A percentile compares a stretch with the other conserved stretches of the same genome.
phyloP scores from a whole-genome alignment of 1,140 invertebrate species.

The Apis dorsata region DNA sequence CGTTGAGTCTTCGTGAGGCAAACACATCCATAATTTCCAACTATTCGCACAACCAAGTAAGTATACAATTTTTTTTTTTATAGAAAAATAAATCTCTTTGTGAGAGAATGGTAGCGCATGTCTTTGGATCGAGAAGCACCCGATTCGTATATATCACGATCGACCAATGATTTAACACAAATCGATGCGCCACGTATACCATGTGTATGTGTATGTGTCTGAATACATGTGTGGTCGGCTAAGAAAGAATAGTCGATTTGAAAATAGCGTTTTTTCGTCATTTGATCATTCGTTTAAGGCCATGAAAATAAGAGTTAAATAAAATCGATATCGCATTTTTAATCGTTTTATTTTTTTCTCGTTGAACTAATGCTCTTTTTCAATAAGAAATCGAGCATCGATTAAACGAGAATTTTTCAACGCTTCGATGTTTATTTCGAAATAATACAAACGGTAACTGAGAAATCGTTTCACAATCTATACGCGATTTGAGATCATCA shows the following conservation, averaged over 20 bases:
- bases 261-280: background rate
- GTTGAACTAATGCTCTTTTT: background rate
- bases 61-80: constrained; percentile 68
- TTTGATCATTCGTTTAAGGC: background rate
- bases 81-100: constrained; percentile 78
- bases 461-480: background rate
- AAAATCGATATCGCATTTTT: background rate
- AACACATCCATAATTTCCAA: constrained; percentile 39
- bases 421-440: background rate
- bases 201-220: background rate
- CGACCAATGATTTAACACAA: constrained; percentile 29
- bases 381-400: background rate
- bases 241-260: constrained; percentile 9
- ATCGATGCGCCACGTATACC: constrained; percentile 16
- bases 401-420: background rate
- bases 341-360: background rate
- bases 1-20: constrained; percentile 36
- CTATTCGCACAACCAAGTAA: constrained; percentile 74
- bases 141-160: constrained; percentile 13
- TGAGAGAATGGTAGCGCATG: constrained; percentile 55
- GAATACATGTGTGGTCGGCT: background rate
- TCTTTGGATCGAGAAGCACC: constrained; percentile 41
- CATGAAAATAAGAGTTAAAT: constrained; percentile 12
- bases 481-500: constrained; percentile 27
- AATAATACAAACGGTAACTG: background rate